phyloP scores from a whole-genome alignment of 2,888 invertebrate species.

The Allacma fusca region DNA sequence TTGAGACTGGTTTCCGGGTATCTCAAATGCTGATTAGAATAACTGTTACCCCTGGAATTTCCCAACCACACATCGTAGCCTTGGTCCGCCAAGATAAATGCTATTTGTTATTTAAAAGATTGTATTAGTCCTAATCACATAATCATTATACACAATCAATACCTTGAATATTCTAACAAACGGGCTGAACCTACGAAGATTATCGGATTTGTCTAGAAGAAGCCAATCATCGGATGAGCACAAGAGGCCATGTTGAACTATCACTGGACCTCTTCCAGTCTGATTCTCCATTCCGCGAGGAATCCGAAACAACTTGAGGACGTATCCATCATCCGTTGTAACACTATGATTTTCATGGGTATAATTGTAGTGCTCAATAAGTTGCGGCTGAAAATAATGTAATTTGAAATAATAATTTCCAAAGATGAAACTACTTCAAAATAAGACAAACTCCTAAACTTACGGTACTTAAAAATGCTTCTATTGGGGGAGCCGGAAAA shows the following conservation, averaged over 20 bases:
- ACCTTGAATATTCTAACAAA: too few species aligned
- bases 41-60: slow-evolving; percentile 32
- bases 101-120: neutral
- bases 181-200: too few species aligned
- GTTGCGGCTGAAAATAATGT: neutral
- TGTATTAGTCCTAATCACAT: too few species aligned
- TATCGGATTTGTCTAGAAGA: too few species aligned
- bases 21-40: slow-evolving; percentile 13
- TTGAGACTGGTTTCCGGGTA: neutral
- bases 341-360: neutral
- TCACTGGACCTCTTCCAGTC: neutral
- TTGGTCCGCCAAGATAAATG: neutral
- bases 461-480: too few species aligned
- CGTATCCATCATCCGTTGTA: slow-evolving; percentile 23
- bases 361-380: neutral
- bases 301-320: slow-evolving; percentile 11
- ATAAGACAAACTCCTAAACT: too few species aligned
- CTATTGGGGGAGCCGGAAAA: too few species aligned
- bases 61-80: slow-evolving; percentile 41
- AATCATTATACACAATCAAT: too few species aligned
- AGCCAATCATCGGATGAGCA: slow-evolving; percentile 20
- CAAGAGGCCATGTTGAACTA: slow-evolving; percentile 30
- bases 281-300: too few species aligned
- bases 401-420: too few species aligned
- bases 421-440: too few species aligned